Base-by-base conservation (phyloP, 2,113 vertebrate species). In the Pipra filicauda region DNA sequence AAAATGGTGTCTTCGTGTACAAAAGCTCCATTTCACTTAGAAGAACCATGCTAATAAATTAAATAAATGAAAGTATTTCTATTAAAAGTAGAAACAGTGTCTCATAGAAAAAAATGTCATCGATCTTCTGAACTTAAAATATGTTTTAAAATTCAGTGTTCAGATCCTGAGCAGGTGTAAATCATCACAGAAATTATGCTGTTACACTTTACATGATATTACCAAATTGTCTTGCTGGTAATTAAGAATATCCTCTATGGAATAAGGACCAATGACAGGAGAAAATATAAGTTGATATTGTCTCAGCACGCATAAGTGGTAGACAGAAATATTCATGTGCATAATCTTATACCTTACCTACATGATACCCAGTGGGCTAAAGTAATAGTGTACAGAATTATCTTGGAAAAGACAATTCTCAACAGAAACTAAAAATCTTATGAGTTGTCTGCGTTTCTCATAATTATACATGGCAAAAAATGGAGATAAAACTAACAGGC, bases 41-140 rank as follows among this genome's bases (percentile, higher is more conserved):
- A 79, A 72, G 37, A 91, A 66, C 72, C 8, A 2, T 49, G 48
- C 27, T 24, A 70, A 65, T 44, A 88, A 93, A 9, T 73, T 89
- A 78, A 83, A 86, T 49, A 43, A 58, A 72, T 39, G 22, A 64
- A 20, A 7, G 30, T 84, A 83, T 95, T 97, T 78, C 57, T 88
- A 95, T 96, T 96, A 96, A 96, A 96, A 96, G 94, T 80, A 96
- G 55, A 91, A 92, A 95, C 6, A 92, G 8, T 88, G 84, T 88
- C 77, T 81, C 74, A 31, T 28, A 87, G 88, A 91, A 93, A 96
- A 94, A 97, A 95, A 95, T 78, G 95, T 83, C 93, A 58, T 93
- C 74, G 44, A 59, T 87, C 91, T 88, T 95, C 83, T 94, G 74
- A 95, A 95, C 80, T 76, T 81, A 80, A 93, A 88, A 71, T 49